phyloP scores from a whole-genome alignment of 2,797 vertebrate species.

The Antrozous pallidus region DNA sequence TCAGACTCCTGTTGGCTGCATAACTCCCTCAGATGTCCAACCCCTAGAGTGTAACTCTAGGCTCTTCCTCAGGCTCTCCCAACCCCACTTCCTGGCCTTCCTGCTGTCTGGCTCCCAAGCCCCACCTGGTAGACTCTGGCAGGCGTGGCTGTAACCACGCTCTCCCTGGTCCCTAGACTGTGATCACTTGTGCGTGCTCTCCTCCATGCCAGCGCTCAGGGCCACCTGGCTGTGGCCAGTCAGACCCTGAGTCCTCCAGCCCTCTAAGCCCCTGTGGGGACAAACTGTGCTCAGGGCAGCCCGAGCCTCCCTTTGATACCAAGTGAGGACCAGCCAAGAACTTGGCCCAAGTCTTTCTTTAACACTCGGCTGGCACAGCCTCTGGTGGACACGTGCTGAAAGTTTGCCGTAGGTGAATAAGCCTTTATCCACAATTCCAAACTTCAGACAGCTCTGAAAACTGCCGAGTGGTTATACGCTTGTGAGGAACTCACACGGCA shows the following conservation, averaged over 20 bases:
- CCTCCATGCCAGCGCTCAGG: neutral
- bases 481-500: neutral
- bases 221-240: neutral
- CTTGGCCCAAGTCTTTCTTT: neutral
- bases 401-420: neutral
- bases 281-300: neutral
- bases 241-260: neutral
- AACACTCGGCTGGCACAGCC: neutral
- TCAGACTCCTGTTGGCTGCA: neutral
- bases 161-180: neutral
- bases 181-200: rapidly evolving
- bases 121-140: neutral
- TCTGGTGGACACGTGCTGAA: neutral
- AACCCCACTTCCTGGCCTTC: neutral
- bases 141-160: rapidly evolving
- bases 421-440: neutral
- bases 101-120: neutral
- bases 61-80: neutral
- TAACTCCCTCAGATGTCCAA: neutral
- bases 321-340: neutral
- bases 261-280: neutral
- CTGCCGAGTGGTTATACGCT: neutral
- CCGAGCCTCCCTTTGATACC: neutral
- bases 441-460: neutral
- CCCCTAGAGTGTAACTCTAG: neutral